Conservation (phyloP, 2,888 invertebrate species). For the Epiblema foenella region DNA sequence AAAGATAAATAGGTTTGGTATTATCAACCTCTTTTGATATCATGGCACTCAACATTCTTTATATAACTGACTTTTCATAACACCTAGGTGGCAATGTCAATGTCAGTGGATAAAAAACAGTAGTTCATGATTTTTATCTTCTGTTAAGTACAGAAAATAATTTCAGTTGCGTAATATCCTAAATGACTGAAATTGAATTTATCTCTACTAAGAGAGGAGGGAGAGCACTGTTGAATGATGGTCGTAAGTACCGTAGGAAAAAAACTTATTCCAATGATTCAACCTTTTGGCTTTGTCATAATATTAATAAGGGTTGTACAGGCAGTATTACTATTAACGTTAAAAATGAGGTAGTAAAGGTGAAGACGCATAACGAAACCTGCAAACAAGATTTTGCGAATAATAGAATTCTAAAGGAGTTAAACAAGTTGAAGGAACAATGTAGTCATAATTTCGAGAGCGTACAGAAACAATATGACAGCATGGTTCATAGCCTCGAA, state of each 20-base stretch:
- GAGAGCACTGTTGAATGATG: slow-evolving; percentile 26
- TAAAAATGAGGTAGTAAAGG: slow-evolving; percentile 17
- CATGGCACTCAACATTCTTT: slow-evolving; percentile 21
- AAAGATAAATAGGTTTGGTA: slow-evolving; percentile 14
- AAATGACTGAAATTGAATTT: slow-evolving; percentile 34
- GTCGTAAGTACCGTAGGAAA: slow-evolving; percentile 15
- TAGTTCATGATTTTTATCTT: not conserved
- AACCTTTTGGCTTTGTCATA: slow-evolving; percentile 32
- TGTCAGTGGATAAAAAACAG: slow-evolving; percentile 3
- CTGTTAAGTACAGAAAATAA: not conserved
- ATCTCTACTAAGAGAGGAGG: slow-evolving; percentile 37
- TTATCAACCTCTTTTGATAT: slow-evolving; percentile 19
- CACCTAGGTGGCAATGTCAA: slow-evolving; percentile 17
- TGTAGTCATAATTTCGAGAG: slow-evolving; percentile 31
- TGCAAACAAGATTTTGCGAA: slow-evolving; percentile 15
- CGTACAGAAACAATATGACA: slow-evolving; percentile 30
- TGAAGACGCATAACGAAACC: slow-evolving; percentile 19
- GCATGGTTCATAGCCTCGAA: slow-evolving; percentile 12
- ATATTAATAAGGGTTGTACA: slow-evolving; percentile 30
- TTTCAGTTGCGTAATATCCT: slow-evolving; percentile 13
- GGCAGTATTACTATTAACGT: slow-evolving; percentile 25
- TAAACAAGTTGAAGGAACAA: slow-evolving; percentile 12
- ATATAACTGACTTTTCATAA: slow-evolving; percentile 19
- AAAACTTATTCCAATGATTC: slow-evolving; percentile 15
- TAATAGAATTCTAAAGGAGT: slow-evolving; percentile 10